Evolutionary conservation across 1,140 invertebrate species (phyloP), one percentile per base, ranked within the genome.

Genomic region (Drosophila asahinai): DNA sequence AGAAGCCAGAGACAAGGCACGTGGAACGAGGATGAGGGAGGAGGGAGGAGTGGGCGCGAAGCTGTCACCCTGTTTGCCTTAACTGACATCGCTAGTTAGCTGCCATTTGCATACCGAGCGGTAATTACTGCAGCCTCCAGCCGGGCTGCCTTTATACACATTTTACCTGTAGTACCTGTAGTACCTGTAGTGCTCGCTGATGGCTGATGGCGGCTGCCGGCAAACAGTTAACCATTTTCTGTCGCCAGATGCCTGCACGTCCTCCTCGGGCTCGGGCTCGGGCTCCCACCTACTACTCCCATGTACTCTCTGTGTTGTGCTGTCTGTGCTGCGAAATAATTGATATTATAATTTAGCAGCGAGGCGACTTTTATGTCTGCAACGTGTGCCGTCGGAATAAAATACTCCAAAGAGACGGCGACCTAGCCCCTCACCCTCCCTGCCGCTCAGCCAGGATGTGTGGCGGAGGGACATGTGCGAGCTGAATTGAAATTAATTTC

Each of bases 401-500:
- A 77, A 77, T 66, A 77, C 54, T 74, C 61, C 49, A 48, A 55
- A 52, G 71, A 74, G 68, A 73, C 66, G 38, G 61, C 9, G 27
- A 6, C 14, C 8, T n/a, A 19, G 7, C 40, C 43, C 22, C 33
- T 27, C 15, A n/a, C 9, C 19, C 17, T 14, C 19, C 8, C n/a
- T 12, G 30, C 33, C 25, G 9, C 40, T 22, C 14, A 17, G 27
- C 14, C 22, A 27, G 60, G 27, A 33, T 55, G 33, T 48, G 47
- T 55, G 57, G 58, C 22, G 51, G 27, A 2, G 40, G 47, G 63
- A 54, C 61, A 76, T 83, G 72, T 83, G 66, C 66, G 81, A 62
- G 62, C 54, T 49, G 67, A 82, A 77, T 73, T 81, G 62, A 87
- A 87, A 89, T 87, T 87, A 87, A 89, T 78, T 89, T 89, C 61